A percentile compares a stretch with the other conserved stretches of the same genome.
phyloP scores from a whole-genome alignment of 2,888 invertebrate species.

The Meteorus colon region DNA sequence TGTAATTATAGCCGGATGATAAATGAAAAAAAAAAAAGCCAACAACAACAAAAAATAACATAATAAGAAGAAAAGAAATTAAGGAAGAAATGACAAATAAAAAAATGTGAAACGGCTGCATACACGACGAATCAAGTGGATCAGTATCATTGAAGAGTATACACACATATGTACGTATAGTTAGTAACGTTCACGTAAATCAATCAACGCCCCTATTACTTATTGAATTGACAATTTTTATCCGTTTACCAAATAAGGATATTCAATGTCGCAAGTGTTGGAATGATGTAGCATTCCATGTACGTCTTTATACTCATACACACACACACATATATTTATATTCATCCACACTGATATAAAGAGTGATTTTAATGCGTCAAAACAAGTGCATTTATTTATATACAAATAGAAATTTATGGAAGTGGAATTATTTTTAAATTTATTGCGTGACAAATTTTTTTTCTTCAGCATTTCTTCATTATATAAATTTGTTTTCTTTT shows the following conservation, averaged over 20 bases:
- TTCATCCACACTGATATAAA: not conserved
- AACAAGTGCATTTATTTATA: constrained; percentile 23
- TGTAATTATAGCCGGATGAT: constrained; percentile 35
- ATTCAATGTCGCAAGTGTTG: constrained; percentile 36
- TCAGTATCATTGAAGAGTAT: not conserved
- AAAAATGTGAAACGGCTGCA: constrained; percentile 31
- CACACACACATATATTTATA: not conserved
- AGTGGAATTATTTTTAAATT: constrained; percentile 2
- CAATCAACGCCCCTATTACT: constrained; percentile 40
- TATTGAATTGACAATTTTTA: constrained; percentile 37
- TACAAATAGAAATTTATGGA: constrained; percentile 22
- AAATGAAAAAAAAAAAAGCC: not conserved
- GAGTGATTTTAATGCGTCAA: constrained; percentile 24
- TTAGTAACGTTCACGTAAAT: constrained; percentile 30
- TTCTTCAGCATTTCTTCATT: not conserved
- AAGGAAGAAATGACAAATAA: not conserved
- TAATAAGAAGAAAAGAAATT: not conserved
- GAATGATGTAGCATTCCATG: constrained; percentile 31
- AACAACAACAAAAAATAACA: not conserved
- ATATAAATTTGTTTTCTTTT: not conserved
- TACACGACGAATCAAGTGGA: not conserved
- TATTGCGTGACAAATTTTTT: constrained; percentile 14
- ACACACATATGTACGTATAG: not conserved
- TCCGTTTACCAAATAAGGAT: constrained; percentile 18
- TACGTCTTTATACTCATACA: not conserved